phyloP scores from a whole-genome alignment of 2,113 vertebrate genomes.

The Camelus bactrianus region DNA sequence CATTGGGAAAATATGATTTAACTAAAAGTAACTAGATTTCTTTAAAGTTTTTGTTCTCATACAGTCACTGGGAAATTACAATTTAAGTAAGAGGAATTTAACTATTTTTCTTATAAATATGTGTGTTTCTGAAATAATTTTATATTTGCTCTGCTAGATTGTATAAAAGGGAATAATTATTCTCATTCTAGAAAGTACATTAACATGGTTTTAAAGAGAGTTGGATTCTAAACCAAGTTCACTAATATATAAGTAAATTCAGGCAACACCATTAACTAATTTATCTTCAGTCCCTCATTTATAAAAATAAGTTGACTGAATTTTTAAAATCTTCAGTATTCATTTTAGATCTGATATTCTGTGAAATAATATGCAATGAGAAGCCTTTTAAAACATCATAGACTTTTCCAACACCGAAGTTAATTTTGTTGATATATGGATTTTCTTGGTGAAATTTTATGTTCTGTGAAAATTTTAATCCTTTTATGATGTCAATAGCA shows the following conservation, averaged over 20 bases:
- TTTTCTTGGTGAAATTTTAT: background rate
- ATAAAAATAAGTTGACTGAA: background rate
- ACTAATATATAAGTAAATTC: background rate
- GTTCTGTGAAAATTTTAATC: background rate
- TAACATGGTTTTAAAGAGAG: background rate
- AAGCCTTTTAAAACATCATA: background rate
- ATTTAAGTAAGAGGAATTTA: background rate
- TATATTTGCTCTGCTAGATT: background rate
- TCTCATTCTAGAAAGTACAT: background rate
- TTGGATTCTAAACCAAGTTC: background rate
- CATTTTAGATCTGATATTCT: background rate
- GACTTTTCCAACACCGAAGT: background rate
- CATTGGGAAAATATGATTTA: background rate
- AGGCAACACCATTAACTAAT: background rate
- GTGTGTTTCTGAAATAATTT: background rate
- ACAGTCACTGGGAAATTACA: background rate
- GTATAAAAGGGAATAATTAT: background rate
- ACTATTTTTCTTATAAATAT: background rate
- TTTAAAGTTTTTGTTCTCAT: slow-evolving; percentile 24
- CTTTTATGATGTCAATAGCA: background rate
- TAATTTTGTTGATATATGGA: background rate
- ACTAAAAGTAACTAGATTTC: background rate
- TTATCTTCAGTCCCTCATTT: background rate
- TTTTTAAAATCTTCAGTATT: background rate
- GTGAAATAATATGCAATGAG: background rate